Evolutionary conservation across 1,140 invertebrate species (phyloP), one percentile per base, ranked within the genome.

Genomic region (Scaptomyza hsui): DNA sequence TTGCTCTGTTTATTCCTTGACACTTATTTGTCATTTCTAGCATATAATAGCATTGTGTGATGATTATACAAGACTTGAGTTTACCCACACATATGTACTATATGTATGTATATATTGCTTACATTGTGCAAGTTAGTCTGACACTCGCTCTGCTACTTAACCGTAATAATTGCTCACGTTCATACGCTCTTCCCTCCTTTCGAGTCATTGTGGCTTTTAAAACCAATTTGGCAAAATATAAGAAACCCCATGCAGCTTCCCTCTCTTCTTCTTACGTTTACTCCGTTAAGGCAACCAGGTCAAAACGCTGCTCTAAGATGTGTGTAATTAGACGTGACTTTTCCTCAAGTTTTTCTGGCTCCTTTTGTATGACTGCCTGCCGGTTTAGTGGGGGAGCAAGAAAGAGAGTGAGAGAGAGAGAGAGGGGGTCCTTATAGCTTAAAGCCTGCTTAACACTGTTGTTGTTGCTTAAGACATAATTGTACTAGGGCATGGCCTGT

Each of bases 261-360:
- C 41, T 29, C 32, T 39, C n/a, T 37, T 16, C 21, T 6, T 6
- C 13, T 24, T 12, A 4, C 24, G 12, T n/a, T 37, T 37, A n/a
- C 32, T n/a, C 21, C 67, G 19, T 29, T 3, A 39, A 69, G 69
- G 63, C 72, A 78, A 81, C 77, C 81, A 85, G 81, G 81, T 85
- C 81, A 85, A 85, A 83, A 85, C 45, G 69, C 74, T 71, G 61
- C 78, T 81, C 59, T 72, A 72, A 85, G 73, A 88, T 86, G 82
- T 86, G 81, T 88, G 82, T 85, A 85, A 85, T 85, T 85, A 85
- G 81, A 85, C 81, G 81, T 85, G 81, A 85, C 81, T 85, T 85
- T 81, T 85, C 64, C 82, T 88, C 70, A 76, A 85, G 81, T 86
- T 86, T 73, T 78, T 55, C 69, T 52, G 10, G 48, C 60, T 68